These are phyloP conservation scores for Sitobion miscanthi DNA, from an alignment of 1,140 invertebrate genomes.

Conservation along the genomic window DNA sequence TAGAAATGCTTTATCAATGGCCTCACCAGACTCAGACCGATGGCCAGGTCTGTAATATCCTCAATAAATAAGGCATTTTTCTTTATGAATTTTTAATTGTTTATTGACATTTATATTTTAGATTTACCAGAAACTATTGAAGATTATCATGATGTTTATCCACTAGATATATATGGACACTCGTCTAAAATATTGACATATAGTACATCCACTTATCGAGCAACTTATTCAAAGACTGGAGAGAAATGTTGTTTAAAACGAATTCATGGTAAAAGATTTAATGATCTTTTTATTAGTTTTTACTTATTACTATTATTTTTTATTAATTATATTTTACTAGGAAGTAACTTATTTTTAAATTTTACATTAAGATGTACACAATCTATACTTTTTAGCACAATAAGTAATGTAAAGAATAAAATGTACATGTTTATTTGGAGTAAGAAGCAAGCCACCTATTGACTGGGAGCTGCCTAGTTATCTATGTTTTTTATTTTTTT, in stretches of 20 bases:
- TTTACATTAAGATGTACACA: no score
- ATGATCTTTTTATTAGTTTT: background rate
- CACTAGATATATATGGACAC: slow-evolving; percentile 74
- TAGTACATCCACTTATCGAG: slow-evolving; percentile 89
- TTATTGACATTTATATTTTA: slow-evolving; percentile 62
- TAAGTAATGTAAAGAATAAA: no score
- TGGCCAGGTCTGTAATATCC: background rate
- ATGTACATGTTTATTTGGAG: no score
- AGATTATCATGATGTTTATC: slow-evolving; percentile 87
- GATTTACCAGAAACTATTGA: slow-evolving; percentile 87
- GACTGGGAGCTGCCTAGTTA: no score
- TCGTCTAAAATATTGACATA: slow-evolving; percentile 64
- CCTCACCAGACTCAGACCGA: slow-evolving; percentile 27
- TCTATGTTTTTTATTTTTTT: no score
- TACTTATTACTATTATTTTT: background rate
- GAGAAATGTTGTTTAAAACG: slow-evolving; percentile 84
- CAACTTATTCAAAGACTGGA: slow-evolving; percentile 86
- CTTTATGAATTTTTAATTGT: background rate
- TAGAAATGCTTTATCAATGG: slow-evolving; percentile 46
- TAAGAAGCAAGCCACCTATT: no score
- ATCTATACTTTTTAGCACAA: no score
- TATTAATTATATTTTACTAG: background rate
- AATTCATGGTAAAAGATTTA: slow-evolving; percentile 75
- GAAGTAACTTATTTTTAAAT: no score
- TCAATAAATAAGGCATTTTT: background rate